Conservation (phyloP, 2,113 vertebrate genomes). For the Dryoscopus gambensis region DNA sequence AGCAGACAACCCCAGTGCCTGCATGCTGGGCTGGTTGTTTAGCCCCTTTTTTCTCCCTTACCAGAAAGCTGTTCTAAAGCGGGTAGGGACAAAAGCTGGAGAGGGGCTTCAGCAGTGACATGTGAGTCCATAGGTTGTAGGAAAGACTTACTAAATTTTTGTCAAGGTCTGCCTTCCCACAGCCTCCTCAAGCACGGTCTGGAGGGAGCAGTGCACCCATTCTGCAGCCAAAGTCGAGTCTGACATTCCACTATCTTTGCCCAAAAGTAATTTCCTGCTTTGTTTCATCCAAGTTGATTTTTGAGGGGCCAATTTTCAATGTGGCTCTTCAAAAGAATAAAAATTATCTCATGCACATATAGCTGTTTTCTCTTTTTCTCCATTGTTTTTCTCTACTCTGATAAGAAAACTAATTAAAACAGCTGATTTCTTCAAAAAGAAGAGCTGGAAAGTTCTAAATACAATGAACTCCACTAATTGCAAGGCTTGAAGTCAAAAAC, state of each 20-base stretch:
- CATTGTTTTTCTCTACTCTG: not conserved
- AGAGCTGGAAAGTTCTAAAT: not conserved
- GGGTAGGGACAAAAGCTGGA: not conserved
- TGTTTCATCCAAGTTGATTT: not conserved
- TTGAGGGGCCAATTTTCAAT: not conserved
- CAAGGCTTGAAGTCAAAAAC: not conserved
- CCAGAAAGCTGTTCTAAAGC: not conserved
- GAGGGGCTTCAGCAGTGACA: not conserved
- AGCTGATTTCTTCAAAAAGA: not conserved
- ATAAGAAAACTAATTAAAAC: not conserved
- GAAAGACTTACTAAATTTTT: not conserved
- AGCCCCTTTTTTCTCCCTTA: not conserved
- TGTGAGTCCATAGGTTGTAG: not conserved
- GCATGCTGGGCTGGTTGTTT: rapidly evolving
- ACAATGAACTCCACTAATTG: not conserved
- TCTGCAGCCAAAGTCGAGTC: not conserved
- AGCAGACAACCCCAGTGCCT: not conserved
- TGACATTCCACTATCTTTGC: not conserved
- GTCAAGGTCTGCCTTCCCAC: not conserved
- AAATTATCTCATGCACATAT: not conserved
- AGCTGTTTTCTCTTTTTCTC: not conserved
- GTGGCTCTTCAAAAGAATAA: not conserved
- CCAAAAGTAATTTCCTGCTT: not conserved
- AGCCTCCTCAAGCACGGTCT: rapidly evolving
- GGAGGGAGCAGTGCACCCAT: not conserved